Base-by-base conservation (phyloP, 2,888 invertebrate genomes). In the Drosophila mettleri region DNA sequence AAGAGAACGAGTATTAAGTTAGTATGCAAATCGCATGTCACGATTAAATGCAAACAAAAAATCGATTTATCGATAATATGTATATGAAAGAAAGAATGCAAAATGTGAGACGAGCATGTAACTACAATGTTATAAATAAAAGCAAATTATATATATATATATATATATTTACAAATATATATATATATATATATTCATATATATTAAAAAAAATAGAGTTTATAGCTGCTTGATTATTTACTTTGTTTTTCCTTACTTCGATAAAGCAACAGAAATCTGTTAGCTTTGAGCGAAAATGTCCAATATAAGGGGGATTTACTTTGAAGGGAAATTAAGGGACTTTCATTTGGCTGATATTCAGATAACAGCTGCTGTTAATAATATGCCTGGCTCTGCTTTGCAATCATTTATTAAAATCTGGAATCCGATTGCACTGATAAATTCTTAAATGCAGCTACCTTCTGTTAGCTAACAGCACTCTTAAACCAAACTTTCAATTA, bases 41-140 rank as follows among this genome's bases (percentile, higher is more conserved):
- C 53, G 53, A 34, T 54, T 39, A 49, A 41, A 60, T 38, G 51
- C 29, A 69, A 55, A 69, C 20, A 48, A 54, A 59, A 24, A 53
- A 34, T 49, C 49, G 34, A 49, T 49, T 22, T 12, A 49, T 49
- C 49, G 49, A 49, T 49, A 52, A 65, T 38, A 48, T 34, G 49
- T 67, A 53, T 46, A 45, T 51, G 53, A 68, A 68, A 52, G 38
- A 57, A 12, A 33, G 39, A 51, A 74, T 59, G 74, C 61, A 57
- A 54, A 53, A 48, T 75, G 57, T 60, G 63, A 63, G 65, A 54
- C 57, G 57, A 70, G 72, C 67, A 60, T 45, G 52, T 64, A 79
- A 75, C 75, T 66, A 78, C 57, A 70, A 66, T 79, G 80, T 78
- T 72, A 63, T 78, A 64, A 72, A 79, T 64, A 70, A 71, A 71